Percentiles rank a stretch among this genome's conserved stretches.
These are phyloP conservation scores for Leptocoma aspasia DNA, from an alignment of 2,113 vertebrate genomes.

Conservation along the genomic window DNA sequence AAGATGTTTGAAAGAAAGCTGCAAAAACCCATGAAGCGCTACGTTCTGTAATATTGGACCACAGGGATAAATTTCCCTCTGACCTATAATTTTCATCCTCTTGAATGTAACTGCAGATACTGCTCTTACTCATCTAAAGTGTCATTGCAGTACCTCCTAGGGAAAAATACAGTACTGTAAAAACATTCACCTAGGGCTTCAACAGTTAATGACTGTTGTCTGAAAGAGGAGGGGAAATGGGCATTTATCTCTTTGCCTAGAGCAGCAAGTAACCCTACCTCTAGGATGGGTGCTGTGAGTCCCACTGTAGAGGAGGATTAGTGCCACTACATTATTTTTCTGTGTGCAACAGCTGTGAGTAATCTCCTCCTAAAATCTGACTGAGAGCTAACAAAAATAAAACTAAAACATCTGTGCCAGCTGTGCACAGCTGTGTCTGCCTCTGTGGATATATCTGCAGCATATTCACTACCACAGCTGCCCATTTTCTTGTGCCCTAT, in stretches of 20 bases:
- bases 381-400: not conserved
- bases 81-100: conserved; percentile 37
- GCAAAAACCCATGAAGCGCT: not conserved
- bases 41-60: conserved; percentile 4
- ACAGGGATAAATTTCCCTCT: conserved; percentile 43
- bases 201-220: conserved; percentile 13
- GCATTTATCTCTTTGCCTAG: not conserved
- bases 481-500: not conserved
- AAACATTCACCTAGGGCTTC: not conserved
- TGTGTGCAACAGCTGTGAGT: conserved; percentile 19
- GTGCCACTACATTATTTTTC: not conserved
- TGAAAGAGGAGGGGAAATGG: not conserved
- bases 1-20: conserved; percentile 7
- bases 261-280: not conserved
- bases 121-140: conserved; percentile 36
- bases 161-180: not conserved
- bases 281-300: not conserved
- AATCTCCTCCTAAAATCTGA: conserved; percentile 18
- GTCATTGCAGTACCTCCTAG: conserved; percentile 21
- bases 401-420: conserved; percentile 11
- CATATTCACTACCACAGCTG: not conserved
- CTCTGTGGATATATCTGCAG: not conserved
- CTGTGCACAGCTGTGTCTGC: conserved; percentile 9
- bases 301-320: not conserved
- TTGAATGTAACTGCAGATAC: not conserved